Evolutionary conservation across 1,140 invertebrate genomes (phyloP).

Genomic region (Drosophila bifasciata): DNA sequence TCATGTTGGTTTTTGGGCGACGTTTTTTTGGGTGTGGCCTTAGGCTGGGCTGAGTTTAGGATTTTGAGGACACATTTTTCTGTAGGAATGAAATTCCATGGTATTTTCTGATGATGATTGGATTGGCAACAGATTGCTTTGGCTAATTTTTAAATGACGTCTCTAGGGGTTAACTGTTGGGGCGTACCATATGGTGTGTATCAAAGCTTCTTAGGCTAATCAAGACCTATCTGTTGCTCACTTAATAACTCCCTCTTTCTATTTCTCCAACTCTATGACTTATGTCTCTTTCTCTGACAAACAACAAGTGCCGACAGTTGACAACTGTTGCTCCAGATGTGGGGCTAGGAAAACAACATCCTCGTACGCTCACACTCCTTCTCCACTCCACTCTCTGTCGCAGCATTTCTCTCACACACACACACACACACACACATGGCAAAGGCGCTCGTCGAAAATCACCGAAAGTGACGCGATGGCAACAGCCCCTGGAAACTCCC

Average conservation of each 20-base stretch:
- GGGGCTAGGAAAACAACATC: conserved; percentile 1
- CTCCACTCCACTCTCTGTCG: not conserved
- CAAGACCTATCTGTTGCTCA: too few relatives aligned
- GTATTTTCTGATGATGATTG: too few relatives aligned
- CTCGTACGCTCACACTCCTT: not conserved
- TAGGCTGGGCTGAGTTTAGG: not conserved
- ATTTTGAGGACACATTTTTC: not conserved
- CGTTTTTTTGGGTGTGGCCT: conserved; percentile 32
- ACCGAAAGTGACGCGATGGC: conserved; percentile 68
- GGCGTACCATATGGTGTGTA: too few relatives aligned
- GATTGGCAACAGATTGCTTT: too few relatives aligned
- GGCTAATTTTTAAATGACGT: too few relatives aligned
- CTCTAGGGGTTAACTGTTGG: too few relatives aligned
- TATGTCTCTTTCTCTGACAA: conserved; percentile 8
- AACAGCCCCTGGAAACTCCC: conserved; percentile 35
- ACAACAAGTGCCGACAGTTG: conserved; percentile 69
- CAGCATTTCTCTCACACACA: not conserved
- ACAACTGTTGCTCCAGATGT: conserved; percentile 67
- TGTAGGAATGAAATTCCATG: too few relatives aligned
- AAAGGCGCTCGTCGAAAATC: conserved; percentile 64
- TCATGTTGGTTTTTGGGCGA: conserved; percentile 23
- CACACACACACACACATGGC: conserved; percentile 8
- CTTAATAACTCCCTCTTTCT: too few relatives aligned
- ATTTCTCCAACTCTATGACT: too few relatives aligned
- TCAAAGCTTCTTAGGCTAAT: too few relatives aligned